Conservation (phyloP, 2,888 invertebrate genomes). For the Danaus chrysippus region DNA sequence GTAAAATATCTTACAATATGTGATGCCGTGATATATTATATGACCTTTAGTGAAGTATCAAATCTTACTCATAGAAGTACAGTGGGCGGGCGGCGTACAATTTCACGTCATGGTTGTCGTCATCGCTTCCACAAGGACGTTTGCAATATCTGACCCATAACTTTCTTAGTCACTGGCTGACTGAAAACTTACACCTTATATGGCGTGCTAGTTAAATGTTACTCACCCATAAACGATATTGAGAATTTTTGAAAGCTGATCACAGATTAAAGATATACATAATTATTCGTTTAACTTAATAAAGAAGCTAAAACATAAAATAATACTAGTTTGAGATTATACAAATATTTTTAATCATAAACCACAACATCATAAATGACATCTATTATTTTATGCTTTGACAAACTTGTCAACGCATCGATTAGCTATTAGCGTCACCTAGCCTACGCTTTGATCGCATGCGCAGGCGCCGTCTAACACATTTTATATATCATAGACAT, state of each 20-base stretch:
- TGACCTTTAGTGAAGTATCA: conserved; percentile 36
- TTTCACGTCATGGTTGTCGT: conserved; percentile 38
- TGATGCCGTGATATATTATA: conserved; percentile 19
- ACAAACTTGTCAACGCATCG: conserved; percentile 5
- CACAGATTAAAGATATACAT: not conserved
- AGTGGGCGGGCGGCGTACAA: conserved; percentile 36
- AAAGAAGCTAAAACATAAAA: too few species aligned
- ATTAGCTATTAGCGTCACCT: conserved; percentile 9
- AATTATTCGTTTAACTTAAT: not conserved
- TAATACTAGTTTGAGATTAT: too few species aligned
- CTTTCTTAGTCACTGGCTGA: conserved; percentile 17
- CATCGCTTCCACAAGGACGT: conserved; percentile 34
- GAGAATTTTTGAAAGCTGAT: not conserved
- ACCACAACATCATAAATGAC: not conserved
- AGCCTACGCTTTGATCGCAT: conserved; percentile 14
- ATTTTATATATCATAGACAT: conserved; percentile 33
- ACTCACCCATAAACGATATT: not conserved
- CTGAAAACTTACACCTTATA: conserved; percentile 1
- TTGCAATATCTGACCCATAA: conserved; percentile 34
- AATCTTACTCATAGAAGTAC: conserved; percentile 40
- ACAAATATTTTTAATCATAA: not conserved
- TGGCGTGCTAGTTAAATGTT: not conserved
- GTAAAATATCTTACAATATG: not conserved
- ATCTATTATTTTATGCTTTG: not conserved
- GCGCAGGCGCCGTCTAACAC: conserved; percentile 24